Evolutionary conservation across 1,140 invertebrate genomes (phyloP), one percentile per base, ranked within the genome.

Genomic region (Solen grandis): DNA sequence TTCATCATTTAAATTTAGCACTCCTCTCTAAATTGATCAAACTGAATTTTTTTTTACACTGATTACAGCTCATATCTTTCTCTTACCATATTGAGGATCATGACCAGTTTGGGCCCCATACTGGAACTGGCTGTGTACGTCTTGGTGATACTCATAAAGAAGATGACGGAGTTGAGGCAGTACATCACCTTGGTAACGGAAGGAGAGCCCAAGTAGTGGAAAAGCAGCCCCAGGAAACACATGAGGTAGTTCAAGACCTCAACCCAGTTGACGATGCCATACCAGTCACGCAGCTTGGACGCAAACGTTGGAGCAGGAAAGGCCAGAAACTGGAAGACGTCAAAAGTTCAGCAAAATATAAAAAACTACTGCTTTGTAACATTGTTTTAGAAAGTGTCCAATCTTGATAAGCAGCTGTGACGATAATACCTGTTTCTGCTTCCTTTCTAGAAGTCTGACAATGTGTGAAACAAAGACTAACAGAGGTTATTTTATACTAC

Each of bases 51-150:
- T n/a, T n/a, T n/a, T n/a, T n/a, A n/a, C n/a, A n/a, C n/a, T n/a
- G n/a, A n/a, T n/a, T n/a, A n/a, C n/a, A n/a, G n/a, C n/a, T n/a
- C n/a, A n/a, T n/a, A n/a, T n/a, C n/a, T n/a, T n/a, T n/a, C n/a
- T n/a, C 88, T 86, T 85, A 93, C 92, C 93, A 93, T 93, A 66
- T 87, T 88, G 60, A 90, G 87, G 8, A 93, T 92, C 88, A 93
- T 93, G 59, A 92, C 90, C 5, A 93, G 86, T 78, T 93, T 93
- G 14, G 92, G 93, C 19, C 93, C 93, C 5, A 92, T 82, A 13
- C 80, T 79, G 22, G 84, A 87, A 83, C 88, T 89, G 14, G 87
- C 87, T 25, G 84, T 90, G 73, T 89, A 91, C 0, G 90, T 38
- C 41, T 88, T 88, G 22, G 89, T 83, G 29, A 91, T 80, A 25